phyloP scores from a whole-genome alignment of 2,797 vertebrate genomes.

The Myotis pilosus region DNA sequence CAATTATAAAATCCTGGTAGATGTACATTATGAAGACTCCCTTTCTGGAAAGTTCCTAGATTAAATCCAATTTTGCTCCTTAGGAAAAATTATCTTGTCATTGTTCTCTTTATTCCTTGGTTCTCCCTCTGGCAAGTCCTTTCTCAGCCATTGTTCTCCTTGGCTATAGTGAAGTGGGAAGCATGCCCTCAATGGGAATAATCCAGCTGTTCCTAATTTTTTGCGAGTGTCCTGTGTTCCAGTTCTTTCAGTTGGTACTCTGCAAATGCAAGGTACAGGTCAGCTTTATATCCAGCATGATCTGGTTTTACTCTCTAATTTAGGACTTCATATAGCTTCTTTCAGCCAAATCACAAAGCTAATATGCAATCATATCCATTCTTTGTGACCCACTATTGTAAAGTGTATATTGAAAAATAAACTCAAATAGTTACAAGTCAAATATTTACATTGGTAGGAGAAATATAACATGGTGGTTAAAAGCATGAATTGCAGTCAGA shows the following conservation, averaged over 20 bases:
- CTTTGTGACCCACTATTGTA: not conserved
- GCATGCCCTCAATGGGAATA: not conserved
- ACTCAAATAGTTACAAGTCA: not conserved
- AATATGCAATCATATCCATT: not conserved
- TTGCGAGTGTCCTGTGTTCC: not conserved
- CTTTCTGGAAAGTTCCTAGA: not conserved
- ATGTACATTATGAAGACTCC: not conserved
- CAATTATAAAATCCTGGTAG: not conserved
- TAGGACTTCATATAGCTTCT: not conserved
- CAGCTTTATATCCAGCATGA: not conserved
- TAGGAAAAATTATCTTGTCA: not conserved
- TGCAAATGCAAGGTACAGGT: not conserved
- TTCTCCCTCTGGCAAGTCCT: not conserved
- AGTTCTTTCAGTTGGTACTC: not conserved
- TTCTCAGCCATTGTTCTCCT: not conserved
- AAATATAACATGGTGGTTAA: not conserved
- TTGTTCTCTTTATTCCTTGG: not conserved
- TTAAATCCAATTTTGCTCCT: not conserved
- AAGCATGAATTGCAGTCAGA: not conserved
- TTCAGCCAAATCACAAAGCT: constrained; percentile 24
- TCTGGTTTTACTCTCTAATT: not conserved
- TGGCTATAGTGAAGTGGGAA: not conserved
- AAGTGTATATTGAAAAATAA: constrained; percentile 27
- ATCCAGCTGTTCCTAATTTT: not conserved
- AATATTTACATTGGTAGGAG: not conserved